phyloP scores from a whole-genome alignment of 2,797 vertebrate genomes.

The Neostethus bicornis region DNA sequence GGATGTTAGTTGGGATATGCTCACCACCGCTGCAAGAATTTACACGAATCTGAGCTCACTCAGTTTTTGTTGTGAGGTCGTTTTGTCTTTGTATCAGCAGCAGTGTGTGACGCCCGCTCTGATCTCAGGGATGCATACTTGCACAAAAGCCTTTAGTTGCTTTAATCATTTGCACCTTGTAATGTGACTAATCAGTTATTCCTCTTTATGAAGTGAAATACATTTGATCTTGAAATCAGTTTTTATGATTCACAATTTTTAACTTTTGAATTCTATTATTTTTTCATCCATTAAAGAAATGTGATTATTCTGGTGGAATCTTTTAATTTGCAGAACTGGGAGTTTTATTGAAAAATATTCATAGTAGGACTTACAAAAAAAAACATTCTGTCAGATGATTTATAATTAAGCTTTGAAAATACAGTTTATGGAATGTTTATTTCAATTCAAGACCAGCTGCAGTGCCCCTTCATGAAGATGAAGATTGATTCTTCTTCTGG shows the following conservation, averaged over 20 bases:
- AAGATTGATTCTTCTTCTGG: slow-evolving; percentile 86
- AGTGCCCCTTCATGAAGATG: no score
- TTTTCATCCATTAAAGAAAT: slow-evolving; percentile 42
- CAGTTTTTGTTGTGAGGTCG: slow-evolving; percentile 53
- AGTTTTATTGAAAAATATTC: not conserved
- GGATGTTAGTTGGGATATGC: slow-evolving; percentile 59
- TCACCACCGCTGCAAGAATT: slow-evolving; percentile 29
- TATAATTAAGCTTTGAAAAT: not conserved
- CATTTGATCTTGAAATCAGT: slow-evolving; percentile 8
- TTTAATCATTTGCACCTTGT: slow-evolving; percentile 47
- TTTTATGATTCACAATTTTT: slow-evolving; percentile 20
- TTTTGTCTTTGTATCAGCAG: slow-evolving; percentile 42
- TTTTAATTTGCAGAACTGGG: not conserved
- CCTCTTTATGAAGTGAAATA: not conserved
- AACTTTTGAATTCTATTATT: slow-evolving; percentile 32
- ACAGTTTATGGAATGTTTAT: not conserved
- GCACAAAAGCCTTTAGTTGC: slow-evolving; percentile 46
- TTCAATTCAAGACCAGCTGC: not conserved
- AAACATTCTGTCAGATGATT: not conserved
- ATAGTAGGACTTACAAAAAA: not conserved
- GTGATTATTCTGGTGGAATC: slow-evolving; percentile 1
- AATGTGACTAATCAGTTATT: slow-evolving; percentile 36
- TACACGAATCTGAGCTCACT: slow-evolving; percentile 19
- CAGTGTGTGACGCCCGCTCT: slow-evolving; percentile 2
- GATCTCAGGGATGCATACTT: slow-evolving; percentile 37